These are phyloP conservation scores for Formica selysi DNA, from an alignment of 1,140 invertebrate species.

Conservation along the genomic window DNA sequence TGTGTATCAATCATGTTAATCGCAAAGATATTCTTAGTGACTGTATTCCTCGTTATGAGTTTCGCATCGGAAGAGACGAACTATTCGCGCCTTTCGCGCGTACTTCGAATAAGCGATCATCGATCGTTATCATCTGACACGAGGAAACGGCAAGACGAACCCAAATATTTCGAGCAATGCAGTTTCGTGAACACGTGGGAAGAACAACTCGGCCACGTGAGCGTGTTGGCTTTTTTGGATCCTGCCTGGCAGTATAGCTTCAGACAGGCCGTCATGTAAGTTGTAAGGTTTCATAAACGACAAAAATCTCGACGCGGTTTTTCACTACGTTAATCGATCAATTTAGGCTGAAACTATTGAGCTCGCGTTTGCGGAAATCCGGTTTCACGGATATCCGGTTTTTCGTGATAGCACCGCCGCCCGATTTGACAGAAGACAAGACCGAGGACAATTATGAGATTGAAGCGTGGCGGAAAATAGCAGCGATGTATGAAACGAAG, in stretches of 20 bases:
- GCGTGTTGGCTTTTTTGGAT: conserved; percentile 81
- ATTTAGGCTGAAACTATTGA: conserved; percentile 78
- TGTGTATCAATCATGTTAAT: conserved; percentile 43
- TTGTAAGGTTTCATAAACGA: neutral
- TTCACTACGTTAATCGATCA: neutral
- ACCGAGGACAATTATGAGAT: conserved; percentile 70
- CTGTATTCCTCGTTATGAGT: neutral
- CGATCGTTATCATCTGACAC: neutral
- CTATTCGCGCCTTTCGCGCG: neutral
- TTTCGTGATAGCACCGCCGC: conserved; percentile 74
- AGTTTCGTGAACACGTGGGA: conserved; percentile 68
- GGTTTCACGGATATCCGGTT: conserved; percentile 76
- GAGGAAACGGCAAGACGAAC: conserved; percentile 24
- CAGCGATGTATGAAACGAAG: conserved; percentile 60
- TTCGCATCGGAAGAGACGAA: neutral
- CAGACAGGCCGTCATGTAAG: conserved; percentile 80
- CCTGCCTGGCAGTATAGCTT: conserved; percentile 78
- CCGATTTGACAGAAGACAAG: conserved; percentile 38
- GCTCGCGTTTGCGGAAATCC: conserved; percentile 76
- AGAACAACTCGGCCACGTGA: conserved; percentile 74
- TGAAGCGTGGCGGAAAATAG: conserved; percentile 74
- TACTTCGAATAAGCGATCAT: neutral
- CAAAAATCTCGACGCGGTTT: too few species aligned
- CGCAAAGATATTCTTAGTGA: conserved; percentile 3
- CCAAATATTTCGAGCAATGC: conserved; percentile 74